These are phyloP conservation scores for Patiria pectinifera DNA, from an alignment of 53 echinoderm and acorn worm species.

Conservation along the genomic window DNA sequence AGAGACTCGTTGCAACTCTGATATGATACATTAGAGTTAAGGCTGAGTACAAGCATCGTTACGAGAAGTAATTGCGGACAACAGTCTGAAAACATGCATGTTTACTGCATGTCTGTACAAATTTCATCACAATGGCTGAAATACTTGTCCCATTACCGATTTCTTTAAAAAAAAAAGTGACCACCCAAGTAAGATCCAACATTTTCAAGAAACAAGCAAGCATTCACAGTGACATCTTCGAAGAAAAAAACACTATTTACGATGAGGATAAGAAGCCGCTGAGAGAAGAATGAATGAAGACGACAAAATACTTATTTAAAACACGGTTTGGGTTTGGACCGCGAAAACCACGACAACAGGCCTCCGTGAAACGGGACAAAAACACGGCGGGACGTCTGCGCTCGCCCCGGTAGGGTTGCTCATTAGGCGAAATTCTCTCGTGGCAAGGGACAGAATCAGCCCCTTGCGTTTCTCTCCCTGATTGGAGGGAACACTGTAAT, in stretches of 20 bases:
- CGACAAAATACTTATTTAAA: neutral
- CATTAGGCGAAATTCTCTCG: slow-evolving; percentile 7
- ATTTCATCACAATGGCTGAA: too few species aligned
- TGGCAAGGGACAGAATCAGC: neutral
- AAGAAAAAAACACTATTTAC: neutral
- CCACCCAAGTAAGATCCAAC: neutral
- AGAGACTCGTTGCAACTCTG: too few species aligned
- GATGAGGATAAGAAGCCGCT: neutral
- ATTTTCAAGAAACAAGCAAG: neutral
- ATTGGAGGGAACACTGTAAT: neutral
- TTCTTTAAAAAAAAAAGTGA: neutral
- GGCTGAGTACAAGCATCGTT: too few species aligned
- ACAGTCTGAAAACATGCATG: too few species aligned
- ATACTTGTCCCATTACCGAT: too few species aligned
- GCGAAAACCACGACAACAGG: neutral
- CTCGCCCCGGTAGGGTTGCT: neutral
- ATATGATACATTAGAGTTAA: too few species aligned
- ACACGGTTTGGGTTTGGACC: neutral
- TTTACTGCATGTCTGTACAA: too few species aligned
- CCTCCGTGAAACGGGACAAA: slow-evolving; percentile 19
- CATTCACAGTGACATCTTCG: neutral
- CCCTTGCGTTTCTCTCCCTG: neutral
- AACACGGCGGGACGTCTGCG: slow-evolving; percentile 40
- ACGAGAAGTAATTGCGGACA: too few species aligned
- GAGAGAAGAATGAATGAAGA: neutral